Evolutionary conservation across 1,140 invertebrate species (phyloP).

Genomic region (Drosophila repleta): DNA sequence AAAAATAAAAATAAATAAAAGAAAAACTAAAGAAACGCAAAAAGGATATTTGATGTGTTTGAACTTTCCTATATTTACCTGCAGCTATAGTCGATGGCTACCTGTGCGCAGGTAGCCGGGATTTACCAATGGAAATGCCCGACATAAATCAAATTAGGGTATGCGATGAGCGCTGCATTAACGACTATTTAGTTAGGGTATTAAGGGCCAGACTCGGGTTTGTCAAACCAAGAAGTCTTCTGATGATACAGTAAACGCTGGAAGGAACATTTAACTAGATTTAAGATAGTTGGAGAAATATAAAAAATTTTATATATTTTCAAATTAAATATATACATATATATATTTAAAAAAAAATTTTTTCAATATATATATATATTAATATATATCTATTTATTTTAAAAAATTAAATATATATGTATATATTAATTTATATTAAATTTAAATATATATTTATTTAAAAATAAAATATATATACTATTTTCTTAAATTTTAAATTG

Average conservation of each 20-base stretch:
- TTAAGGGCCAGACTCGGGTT: not conserved
- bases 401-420: too few species aligned
- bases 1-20: slow-evolving; percentile 27
- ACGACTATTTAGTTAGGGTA: not conserved
- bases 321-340: too few species aligned
- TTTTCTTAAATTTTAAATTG: too few species aligned
- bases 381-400: too few species aligned
- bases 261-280: too few species aligned
- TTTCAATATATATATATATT: too few species aligned
- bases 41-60: slow-evolving; percentile 19
- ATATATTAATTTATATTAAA: too few species aligned
- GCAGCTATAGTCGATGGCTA: not conserved
- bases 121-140: not conserved
- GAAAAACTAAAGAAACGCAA: slow-evolving; percentile 33
- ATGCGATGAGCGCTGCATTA: not conserved
- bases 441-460: too few species aligned
- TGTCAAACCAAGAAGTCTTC: not conserved
- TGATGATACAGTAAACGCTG: not conserved
- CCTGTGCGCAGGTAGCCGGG: slow-evolving; percentile 3
- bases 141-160: not conserved
- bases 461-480: too few species aligned
- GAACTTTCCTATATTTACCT: slow-evolving; percentile 19
- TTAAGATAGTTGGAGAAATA: too few species aligned
- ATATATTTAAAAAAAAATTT: too few species aligned
- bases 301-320: too few species aligned